Evolutionary conservation across 2,888 invertebrate species (phyloP).

Genomic region (Limnephilus lunatus): DNA sequence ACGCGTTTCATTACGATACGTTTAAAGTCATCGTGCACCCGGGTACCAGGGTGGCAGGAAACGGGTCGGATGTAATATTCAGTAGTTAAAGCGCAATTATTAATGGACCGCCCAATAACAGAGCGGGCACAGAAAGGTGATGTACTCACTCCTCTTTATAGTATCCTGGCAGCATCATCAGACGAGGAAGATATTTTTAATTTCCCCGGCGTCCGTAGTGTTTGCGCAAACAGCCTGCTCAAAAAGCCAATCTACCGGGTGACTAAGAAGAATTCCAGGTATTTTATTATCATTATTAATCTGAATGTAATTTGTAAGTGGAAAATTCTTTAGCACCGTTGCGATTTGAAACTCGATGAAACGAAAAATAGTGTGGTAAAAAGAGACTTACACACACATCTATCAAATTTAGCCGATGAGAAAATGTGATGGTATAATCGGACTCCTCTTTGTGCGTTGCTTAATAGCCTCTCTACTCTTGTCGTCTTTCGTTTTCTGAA

Average conservation of each 20-base stretch:
- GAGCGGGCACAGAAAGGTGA: constrained; percentile 23
- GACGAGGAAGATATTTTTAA: constrained; percentile 54
- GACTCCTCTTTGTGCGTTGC: too few relatives aligned
- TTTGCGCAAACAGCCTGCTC: constrained; percentile 16
- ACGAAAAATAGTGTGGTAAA: too few relatives aligned
- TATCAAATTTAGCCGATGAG: too few relatives aligned
- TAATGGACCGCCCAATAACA: constrained; percentile 39
- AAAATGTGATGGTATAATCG: too few relatives aligned
- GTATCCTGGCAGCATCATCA: constrained; percentile 35
- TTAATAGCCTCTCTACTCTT: too few relatives aligned
- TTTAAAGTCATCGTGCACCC: not conserved
- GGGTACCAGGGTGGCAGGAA: not conserved
- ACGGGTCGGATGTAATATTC: not conserved
- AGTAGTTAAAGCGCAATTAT: constrained; percentile 29
- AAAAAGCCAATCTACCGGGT: constrained; percentile 17
- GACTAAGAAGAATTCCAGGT: not conserved
- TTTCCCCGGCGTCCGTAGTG: constrained; percentile 57
- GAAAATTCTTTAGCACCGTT: too few relatives aligned
- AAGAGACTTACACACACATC: too few relatives aligned
- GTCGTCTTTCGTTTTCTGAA: too few relatives aligned
- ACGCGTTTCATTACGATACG: not conserved
- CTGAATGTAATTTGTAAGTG: too few relatives aligned
- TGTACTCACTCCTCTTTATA: constrained; percentile 9
- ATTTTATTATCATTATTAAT: not conserved
- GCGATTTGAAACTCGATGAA: too few relatives aligned